Evolutionary conservation across 2,113 vertebrate genomes (phyloP).

Genomic region (Psettodes erumei): DNA sequence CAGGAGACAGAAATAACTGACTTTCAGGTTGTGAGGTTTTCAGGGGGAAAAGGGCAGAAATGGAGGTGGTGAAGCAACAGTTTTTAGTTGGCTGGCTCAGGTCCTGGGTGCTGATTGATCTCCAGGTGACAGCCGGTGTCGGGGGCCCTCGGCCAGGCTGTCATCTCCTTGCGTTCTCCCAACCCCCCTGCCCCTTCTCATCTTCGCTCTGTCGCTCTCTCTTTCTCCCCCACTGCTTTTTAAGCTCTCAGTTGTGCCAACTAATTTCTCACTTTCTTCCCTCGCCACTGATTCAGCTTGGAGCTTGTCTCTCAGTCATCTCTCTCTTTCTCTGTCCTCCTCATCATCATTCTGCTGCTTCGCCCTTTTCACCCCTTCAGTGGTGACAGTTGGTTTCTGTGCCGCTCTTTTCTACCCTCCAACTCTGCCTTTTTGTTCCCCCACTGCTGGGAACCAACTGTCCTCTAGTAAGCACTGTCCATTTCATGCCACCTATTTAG

Average conservation of each 20-base stretch:
- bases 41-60: conserved; percentile 9
- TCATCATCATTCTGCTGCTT: conserved; percentile 53
- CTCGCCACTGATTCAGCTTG: conserved; percentile 36
- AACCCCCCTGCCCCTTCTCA: conserved; percentile 7
- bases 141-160: conserved; percentile 69
- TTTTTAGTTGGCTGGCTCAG: conserved; percentile 69
- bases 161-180: conserved; percentile 58
- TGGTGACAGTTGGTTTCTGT: conserved; percentile 53
- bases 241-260: conserved; percentile 44
- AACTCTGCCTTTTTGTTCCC: conserved; percentile 31
- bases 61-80: conserved; percentile 49
- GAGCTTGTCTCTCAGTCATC: neutral
- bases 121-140: conserved; percentile 78
- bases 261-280: conserved; percentile 55
- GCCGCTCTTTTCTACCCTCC: conserved; percentile 31
- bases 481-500: conserved; percentile 42
- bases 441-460: conserved; percentile 38
- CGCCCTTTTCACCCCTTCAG: conserved; percentile 19
- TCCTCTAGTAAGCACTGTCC: conserved; percentile 21
- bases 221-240: conserved; percentile 48
- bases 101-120: conserved; percentile 73
- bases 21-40: conserved; percentile 28
- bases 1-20: conserved; percentile 4
- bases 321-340: conserved; percentile 17
- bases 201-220: conserved; percentile 45